A percentile compares a stretch with the other conserved stretches of the same genome.
Evolutionary conservation across 2,888 invertebrate genomes (phyloP).

Genomic region (Cephus spinipes): DNA sequence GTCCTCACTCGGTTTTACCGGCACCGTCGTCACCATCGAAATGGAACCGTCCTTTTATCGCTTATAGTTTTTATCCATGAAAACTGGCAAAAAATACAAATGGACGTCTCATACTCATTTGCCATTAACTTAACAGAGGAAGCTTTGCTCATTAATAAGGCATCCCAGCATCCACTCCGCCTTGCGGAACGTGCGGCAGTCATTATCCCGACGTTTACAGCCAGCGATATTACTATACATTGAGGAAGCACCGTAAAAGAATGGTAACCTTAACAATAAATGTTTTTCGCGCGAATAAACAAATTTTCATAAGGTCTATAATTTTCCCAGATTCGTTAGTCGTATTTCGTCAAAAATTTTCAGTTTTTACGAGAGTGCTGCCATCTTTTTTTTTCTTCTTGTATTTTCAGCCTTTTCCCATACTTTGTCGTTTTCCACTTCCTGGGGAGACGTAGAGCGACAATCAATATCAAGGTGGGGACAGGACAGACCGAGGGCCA

Average conservation of each 20-base stretch:
- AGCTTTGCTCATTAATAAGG: slow-evolving; percentile 11
- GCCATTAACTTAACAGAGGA: neutral
- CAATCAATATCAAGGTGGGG: slow-evolving; percentile 58
- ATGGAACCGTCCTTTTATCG: slow-evolving; percentile 51
- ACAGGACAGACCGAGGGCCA: slow-evolving; percentile 19
- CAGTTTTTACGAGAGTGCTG: neutral
- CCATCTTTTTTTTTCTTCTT: slow-evolving; percentile 36
- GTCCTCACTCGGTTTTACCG: slow-evolving; percentile 16
- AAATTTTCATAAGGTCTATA: neutral
- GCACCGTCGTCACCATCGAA: slow-evolving; percentile 43
- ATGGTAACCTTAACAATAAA: neutral
- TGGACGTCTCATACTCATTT: neutral
- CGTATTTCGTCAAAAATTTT: neutral
- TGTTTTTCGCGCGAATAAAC: neutral
- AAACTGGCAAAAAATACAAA: neutral
- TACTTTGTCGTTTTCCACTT: slow-evolving; percentile 23
- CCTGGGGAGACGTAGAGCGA: slow-evolving; percentile 42
- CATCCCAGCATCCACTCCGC: slow-evolving; percentile 8
- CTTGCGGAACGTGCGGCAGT: neutral
- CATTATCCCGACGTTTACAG: slow-evolving; percentile 7
- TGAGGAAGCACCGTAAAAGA: neutral
- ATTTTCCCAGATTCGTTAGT: neutral
- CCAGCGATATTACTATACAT: slow-evolving; percentile 4
- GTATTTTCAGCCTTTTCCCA: slow-evolving; percentile 24
- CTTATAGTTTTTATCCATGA: slow-evolving; percentile 8